These are phyloP conservation scores for Anniella stebbinsi DNA, from an alignment of 2,797 vertebrate species.

Conservation along the genomic window DNA sequence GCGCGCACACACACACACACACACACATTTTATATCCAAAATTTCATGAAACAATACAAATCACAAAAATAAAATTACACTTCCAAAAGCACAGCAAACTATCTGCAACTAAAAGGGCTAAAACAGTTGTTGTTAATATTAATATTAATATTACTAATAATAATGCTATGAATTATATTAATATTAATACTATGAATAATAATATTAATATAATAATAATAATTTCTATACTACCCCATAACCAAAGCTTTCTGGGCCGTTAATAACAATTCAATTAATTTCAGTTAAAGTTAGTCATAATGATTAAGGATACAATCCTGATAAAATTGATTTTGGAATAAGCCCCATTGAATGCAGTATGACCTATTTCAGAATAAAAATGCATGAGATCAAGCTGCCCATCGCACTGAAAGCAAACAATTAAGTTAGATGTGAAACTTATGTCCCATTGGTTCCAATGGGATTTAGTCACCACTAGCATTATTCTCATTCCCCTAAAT, in stretches of 20 bases:
- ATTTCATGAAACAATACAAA: not conserved
- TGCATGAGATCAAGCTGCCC: not conserved
- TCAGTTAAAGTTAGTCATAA: not conserved
- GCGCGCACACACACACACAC: too few species aligned
- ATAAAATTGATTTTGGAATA: not conserved
- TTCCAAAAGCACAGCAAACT: not conserved
- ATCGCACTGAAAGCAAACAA: too few species aligned
- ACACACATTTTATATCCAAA: not conserved
- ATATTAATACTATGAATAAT: too few species aligned
- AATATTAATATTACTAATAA: too few species aligned
- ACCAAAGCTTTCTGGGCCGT: too few species aligned
- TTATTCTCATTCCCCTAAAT: not conserved
- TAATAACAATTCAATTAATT: too few species aligned
- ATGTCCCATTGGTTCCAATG: not conserved
- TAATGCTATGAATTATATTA: too few species aligned
- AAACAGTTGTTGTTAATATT: too few species aligned
- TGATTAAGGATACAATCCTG: not conserved
- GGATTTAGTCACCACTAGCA: too few species aligned
- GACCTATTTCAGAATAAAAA: not conserved
- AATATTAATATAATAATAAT: too few species aligned
- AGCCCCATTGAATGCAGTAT: not conserved
- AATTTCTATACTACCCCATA: too few species aligned
- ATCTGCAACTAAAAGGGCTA: too few species aligned
- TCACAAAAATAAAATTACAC: not conserved
- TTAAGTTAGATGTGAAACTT: not conserved